A percentile compares a stretch with the other conserved stretches of the same genome.
These are phyloP conservation scores for Notamacropus eugenii DNA, from an alignment of 2,797 vertebrate genomes.

Conservation along the genomic window DNA sequence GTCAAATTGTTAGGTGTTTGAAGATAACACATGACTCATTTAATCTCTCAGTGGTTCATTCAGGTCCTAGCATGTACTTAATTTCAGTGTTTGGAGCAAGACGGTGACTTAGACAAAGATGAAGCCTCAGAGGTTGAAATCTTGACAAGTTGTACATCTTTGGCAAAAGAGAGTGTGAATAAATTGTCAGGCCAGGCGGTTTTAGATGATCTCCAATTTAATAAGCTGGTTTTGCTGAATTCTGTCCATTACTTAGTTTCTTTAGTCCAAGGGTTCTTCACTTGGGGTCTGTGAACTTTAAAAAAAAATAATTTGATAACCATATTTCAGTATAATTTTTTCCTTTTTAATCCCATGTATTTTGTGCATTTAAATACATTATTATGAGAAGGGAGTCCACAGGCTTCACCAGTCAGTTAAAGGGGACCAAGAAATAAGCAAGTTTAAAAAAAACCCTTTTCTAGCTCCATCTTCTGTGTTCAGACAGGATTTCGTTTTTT, in stretches of 20 bases:
- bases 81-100: constrained; percentile 50
- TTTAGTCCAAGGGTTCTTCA: neutral
- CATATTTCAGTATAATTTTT: neutral
- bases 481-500: neutral
- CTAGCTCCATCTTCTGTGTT: neutral
- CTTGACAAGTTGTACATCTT: neutral
- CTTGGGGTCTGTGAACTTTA: neutral
- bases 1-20: constrained; percentile 39
- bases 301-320: neutral
- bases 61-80: constrained; percentile 45
- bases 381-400: neutral
- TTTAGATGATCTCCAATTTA: neutral
- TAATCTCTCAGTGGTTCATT: constrained; percentile 54
- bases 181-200: neutral
- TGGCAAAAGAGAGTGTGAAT: constrained; percentile 22
- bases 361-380: neutral
- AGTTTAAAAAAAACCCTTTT: neutral
- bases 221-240: neutral
- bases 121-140: constrained; percentile 28
- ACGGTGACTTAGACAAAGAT: constrained; percentile 34
- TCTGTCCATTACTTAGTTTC: neutral
- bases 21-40: constrained; percentile 57
- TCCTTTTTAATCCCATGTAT: neutral
- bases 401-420: neutral
- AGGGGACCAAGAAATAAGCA: neutral